A percentile compares a stretch with the other conserved stretches of the same genome.
phyloP scores from a whole-genome alignment of 2,888 invertebrate genomes.

The Erebia aethiops region DNA sequence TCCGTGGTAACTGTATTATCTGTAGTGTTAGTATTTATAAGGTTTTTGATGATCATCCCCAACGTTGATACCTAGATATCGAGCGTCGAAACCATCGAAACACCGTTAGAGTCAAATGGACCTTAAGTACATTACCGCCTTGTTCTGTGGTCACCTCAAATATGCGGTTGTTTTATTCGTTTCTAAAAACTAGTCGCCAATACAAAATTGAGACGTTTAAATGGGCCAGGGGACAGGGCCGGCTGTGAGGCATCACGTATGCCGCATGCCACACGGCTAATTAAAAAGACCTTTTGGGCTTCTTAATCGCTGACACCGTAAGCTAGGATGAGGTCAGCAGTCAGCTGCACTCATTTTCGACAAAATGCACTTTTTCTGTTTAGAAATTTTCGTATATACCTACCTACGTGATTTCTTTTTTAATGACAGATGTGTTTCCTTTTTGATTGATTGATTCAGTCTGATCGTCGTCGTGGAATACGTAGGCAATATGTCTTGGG shows the following conservation, averaged over 20 bases:
- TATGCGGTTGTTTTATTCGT: constrained; percentile 8
- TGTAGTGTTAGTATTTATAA: no score
- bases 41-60: no score
- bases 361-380: not conserved
- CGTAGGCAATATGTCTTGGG: no score
- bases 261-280: constrained; percentile 1
- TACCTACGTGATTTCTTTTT: no score
- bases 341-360: constrained; percentile 4
- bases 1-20: not conserved
- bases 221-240: not conserved
- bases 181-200: not conserved
- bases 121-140: no score
- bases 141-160: not conserved
- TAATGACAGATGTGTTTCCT: no score
- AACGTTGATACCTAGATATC: no score
- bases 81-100: no score
- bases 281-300: constrained; percentile 10
- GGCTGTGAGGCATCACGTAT: not conserved
- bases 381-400: no score
- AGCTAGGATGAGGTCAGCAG: not conserved
- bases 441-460: no score
- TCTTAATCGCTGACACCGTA: constrained; percentile 8
- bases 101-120: no score
- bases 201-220: constrained; percentile 3
- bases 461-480: no score